A percentile compares a stretch with the other conserved stretches of the same genome.
phyloP scores from a whole-genome alignment of 2,113 vertebrate genomes.

The Lepus americanus region DNA sequence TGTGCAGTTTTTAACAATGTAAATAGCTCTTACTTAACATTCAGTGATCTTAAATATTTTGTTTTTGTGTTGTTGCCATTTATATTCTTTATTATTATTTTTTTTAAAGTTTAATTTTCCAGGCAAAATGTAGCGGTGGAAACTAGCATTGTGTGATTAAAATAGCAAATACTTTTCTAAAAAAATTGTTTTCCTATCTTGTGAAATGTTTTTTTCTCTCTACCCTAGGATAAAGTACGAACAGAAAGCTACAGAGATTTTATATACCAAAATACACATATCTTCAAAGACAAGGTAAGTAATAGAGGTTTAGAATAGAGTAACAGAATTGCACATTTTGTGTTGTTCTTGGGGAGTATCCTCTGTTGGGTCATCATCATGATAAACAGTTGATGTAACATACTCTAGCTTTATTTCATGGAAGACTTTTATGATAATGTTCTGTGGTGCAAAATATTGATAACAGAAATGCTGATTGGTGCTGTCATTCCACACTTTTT shows the following conservation, averaged over 20 bases:
- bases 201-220: constrained; percentile 60
- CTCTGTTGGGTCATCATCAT: not conserved
- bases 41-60: not conserved
- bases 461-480: constrained; percentile 88
- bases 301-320: not conserved
- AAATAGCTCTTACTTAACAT: not conserved
- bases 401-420: constrained; percentile 85
- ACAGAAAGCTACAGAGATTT: constrained; percentile 97
- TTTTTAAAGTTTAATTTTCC: constrained; percentile 3
- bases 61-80: constrained; percentile 26
- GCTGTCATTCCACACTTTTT: constrained; percentile 54
- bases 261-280: constrained; percentile 93
- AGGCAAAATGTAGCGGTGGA: not conserved
- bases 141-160: not conserved
- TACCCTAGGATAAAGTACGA: constrained; percentile 93
- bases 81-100: constrained; percentile 22
- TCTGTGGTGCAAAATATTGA: constrained; percentile 89
- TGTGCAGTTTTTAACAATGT: not conserved
- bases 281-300: constrained; percentile 97
- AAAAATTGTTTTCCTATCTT: constrained; percentile 4
- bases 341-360: not conserved
- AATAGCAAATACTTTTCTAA: not conserved
- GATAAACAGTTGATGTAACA: constrained; percentile 87
- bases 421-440: constrained; percentile 79
- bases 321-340: not conserved